These are phyloP conservation scores for Narcine bancroftii DNA, from an alignment of 2,113 vertebrate genomes.

Conservation along the genomic window DNA sequence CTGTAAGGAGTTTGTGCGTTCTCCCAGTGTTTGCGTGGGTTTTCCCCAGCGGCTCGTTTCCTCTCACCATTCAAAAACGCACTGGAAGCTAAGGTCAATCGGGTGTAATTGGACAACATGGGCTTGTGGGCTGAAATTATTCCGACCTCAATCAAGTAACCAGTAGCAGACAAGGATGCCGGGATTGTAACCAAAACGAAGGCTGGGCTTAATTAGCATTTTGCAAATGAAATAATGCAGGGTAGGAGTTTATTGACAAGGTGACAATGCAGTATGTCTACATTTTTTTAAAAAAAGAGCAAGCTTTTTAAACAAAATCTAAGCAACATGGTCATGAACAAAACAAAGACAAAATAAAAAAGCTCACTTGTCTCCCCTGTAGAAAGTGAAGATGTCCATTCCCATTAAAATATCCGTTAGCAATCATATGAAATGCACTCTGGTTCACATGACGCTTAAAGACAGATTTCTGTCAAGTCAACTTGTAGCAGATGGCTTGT, in stretches of 20 bases:
- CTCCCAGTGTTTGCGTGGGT: no score
- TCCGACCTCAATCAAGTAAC: background rate
- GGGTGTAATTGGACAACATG: no score
- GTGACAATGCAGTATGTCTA: background rate
- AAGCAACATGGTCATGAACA: background rate
- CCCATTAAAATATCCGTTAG: background rate
- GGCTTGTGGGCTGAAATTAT: no score
- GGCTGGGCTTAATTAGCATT: background rate
- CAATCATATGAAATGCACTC: background rate
- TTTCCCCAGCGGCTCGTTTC: no score
- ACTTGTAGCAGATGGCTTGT: background rate
- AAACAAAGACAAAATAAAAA: background rate
- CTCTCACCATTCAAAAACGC: no score
- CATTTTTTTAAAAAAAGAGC: no score
- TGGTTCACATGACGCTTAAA: background rate
- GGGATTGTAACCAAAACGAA: background rate
- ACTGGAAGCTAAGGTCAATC: no score
- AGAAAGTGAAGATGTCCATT: background rate
- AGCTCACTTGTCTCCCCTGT: background rate
- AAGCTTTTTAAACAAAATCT: no score
- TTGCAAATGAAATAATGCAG: background rate
- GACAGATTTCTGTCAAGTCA: background rate
- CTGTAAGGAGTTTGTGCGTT: no score
- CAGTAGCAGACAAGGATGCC: background rate
- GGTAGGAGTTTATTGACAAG: background rate